These are phyloP conservation scores for Saccostrea echinata DNA, from an alignment of 1,140 invertebrate genomes.

Conservation along the genomic window DNA sequence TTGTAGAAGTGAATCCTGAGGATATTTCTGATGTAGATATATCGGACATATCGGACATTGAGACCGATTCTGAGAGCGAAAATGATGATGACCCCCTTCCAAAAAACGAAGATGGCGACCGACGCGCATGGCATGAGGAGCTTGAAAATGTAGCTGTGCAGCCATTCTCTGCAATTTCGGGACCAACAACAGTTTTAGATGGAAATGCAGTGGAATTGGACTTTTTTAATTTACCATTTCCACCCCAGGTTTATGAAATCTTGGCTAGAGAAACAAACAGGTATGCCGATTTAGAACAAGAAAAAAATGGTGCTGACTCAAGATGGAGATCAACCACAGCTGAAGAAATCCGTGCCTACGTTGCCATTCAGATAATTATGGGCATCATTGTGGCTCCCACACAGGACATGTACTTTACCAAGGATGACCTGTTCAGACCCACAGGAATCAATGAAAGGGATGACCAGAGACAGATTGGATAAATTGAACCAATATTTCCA, in stretches of 20 bases:
- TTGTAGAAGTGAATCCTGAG: background rate
- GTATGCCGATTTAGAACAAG: background rate
- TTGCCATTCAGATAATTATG: no score
- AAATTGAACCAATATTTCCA: no score
- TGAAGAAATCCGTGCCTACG: constrained; percentile 35
- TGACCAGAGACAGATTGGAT: no score
- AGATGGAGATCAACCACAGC: constrained; percentile 29
- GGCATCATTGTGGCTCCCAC: no score
- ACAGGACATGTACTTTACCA: no score
- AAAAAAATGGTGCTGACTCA: constrained; percentile 23
- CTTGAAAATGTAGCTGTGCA: background rate
- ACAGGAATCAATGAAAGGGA: no score
- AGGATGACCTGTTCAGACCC: no score
- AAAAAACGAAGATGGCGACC: background rate
- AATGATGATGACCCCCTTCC: background rate
- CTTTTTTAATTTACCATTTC: background rate
- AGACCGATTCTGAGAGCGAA: background rate
- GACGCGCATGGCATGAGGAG: background rate
- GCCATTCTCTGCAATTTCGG: background rate
- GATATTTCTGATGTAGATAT: no score
- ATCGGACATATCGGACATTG: background rate
- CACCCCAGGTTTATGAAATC: background rate
- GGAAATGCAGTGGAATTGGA: background rate
- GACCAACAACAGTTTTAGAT: background rate
- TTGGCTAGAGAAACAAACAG: background rate